Percentiles rank a stretch among this genome's conserved stretches.
Conservation (phyloP, 2,888 invertebrate species). For the Nephrotoma flavescens region DNA sequence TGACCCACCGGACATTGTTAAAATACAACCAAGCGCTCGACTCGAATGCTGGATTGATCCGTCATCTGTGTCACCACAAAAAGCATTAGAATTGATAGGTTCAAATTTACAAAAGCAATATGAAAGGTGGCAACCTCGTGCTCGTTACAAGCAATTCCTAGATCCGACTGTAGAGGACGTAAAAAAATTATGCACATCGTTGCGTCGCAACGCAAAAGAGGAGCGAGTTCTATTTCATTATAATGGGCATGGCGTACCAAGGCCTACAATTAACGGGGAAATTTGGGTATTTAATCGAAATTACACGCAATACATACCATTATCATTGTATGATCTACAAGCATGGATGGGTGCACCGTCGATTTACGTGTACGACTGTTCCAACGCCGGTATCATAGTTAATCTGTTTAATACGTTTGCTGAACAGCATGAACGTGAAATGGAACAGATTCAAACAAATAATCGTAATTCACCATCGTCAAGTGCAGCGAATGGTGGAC, state of each 20-base stretch:
- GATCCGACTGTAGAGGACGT: constrained; percentile 98
- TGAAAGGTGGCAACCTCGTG: constrained; percentile 96
- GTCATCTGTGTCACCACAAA: constrained; percentile 69
- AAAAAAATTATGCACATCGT: constrained; percentile 86
- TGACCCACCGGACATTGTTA: constrained; percentile 96
- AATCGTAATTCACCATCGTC: constrained; percentile 6
- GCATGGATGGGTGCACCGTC: constrained; percentile 99
- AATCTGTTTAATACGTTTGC: constrained; percentile 83
- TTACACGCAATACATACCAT: constrained; percentile 97
- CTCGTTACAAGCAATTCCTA: constrained; percentile 89
- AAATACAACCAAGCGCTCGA: constrained; percentile 91
- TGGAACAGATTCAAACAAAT: constrained; percentile 28
- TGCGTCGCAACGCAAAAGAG: constrained; percentile 93
- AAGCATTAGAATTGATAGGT: constrained; percentile 87
- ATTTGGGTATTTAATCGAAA: constrained; percentile 98
- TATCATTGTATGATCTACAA: constrained; percentile 96
- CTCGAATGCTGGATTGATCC: constrained; percentile 97
- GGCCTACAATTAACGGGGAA: constrained; percentile 95
- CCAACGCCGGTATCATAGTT: constrained; percentile 93
- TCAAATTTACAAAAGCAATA: constrained; percentile 88
- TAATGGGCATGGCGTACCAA: constrained; percentile 98
- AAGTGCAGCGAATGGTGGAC: neutral
- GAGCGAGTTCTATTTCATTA: constrained; percentile 98
- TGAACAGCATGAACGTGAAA: constrained; percentile 76
- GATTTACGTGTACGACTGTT: constrained; percentile 98